Conservation (phyloP, 1,140 invertebrate species). For the Tetramorium simillimum region DNA sequence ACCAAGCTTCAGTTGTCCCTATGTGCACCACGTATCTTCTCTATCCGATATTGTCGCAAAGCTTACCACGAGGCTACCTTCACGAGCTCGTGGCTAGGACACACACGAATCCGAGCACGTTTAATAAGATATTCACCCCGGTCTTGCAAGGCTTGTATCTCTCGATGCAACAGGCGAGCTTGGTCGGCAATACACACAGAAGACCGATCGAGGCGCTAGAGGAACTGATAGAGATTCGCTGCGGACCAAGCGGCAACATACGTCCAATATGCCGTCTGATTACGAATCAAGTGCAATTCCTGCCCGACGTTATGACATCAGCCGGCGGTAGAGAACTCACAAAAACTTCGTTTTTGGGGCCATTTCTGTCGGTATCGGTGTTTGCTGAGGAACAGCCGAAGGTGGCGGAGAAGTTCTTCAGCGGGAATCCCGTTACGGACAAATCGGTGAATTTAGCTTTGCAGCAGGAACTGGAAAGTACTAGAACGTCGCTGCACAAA, state of each 20-base stretch:
- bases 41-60: constrained; percentile 87
- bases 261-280: constrained; percentile 93
- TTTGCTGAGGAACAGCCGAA: constrained; percentile 97
- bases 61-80: constrained; percentile 89
- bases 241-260: constrained; percentile 85
- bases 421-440: constrained; percentile 85
- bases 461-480: constrained; percentile 90
- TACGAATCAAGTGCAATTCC: constrained; percentile 90
- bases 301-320: constrained; percentile 90
- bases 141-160: constrained; percentile 89
- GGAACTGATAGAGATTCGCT: constrained; percentile 91
- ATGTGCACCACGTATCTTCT: constrained; percentile 81
- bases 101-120: constrained; percentile 85
- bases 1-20: constrained; percentile 69
- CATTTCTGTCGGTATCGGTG: constrained; percentile 95
- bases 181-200: constrained; percentile 90
- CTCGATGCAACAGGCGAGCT: constrained; percentile 89
- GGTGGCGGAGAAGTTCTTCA: constrained; percentile 90
- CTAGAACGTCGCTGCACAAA: constrained; percentile 90
- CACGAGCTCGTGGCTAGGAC: constrained; percentile 88
- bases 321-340: constrained; percentile 93
- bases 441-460: constrained; percentile 88
- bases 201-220: constrained; percentile 88
- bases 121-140: constrained; percentile 90
- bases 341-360: constrained; percentile 93